phyloP scores from a whole-genome alignment of 2,888 invertebrate species.

The Schizaphis graminum region DNA sequence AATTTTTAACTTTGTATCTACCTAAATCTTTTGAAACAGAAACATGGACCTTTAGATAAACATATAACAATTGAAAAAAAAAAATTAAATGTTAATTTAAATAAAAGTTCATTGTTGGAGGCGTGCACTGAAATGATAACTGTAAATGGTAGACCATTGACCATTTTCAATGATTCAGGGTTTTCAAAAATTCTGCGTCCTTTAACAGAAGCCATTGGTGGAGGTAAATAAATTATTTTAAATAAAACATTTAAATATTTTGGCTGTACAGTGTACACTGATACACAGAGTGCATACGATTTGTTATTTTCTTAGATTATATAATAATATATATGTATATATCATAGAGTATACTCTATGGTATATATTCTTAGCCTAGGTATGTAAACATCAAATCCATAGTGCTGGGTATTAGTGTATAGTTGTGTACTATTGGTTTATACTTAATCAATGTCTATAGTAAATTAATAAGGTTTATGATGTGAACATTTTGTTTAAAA shows the following conservation, averaged over 20 bases:
- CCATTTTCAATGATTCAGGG: neutral
- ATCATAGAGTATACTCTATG: too few species aligned
- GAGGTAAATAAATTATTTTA: neutral
- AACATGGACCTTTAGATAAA: slow-evolving; percentile 15
- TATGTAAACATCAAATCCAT: too few species aligned
- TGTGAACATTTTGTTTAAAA: too few species aligned
- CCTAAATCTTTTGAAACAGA: neutral
- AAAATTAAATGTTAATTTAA: neutral
- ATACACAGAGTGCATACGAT: neutral
- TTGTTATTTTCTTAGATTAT: neutral
- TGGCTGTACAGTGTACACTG: neutral
- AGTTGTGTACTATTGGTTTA: too few species aligned
- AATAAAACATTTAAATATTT: neutral
- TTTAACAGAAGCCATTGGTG: neutral
- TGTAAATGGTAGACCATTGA: neutral
- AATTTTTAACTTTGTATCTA: neutral
- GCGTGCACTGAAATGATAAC: neutral
- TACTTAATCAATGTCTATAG: too few species aligned
- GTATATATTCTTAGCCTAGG: too few species aligned
- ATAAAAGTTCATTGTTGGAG: neutral
- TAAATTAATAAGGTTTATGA: too few species aligned
- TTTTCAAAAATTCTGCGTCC: neutral
- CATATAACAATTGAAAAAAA: neutral
- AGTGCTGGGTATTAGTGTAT: too few species aligned
- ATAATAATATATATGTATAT: neutral